Percentiles rank a stretch among this genome's conserved stretches.
phyloP scores from a whole-genome alignment of 2,888 invertebrate genomes.

The Pyrochroa serraticornis region DNA sequence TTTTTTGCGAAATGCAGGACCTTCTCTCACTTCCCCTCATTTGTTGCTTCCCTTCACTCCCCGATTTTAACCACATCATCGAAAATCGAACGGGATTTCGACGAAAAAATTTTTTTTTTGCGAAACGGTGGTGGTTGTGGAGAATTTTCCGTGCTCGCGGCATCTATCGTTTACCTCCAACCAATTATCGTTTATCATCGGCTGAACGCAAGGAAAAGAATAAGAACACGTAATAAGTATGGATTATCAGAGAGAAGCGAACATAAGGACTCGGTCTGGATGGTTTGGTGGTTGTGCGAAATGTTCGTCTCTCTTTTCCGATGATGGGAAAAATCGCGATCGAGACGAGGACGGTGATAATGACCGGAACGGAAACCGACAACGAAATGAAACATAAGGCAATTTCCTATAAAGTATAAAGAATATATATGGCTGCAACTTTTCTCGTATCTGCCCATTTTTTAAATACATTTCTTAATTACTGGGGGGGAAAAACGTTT shows the following conservation, averaged over 20 bases:
- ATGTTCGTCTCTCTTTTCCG: neutral
- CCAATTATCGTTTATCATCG: constrained; percentile 58
- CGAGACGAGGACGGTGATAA: constrained; percentile 28
- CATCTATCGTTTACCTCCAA: constrained; percentile 51
- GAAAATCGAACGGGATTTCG: too few relatives aligned
- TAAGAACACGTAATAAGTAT: constrained; percentile 57
- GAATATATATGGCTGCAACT: constrained; percentile 53
- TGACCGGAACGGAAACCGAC: constrained; percentile 29
- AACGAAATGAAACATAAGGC: constrained; percentile 50
- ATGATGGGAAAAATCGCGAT: constrained; percentile 29
- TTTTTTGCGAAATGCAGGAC: too few relatives aligned
- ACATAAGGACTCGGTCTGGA: constrained; percentile 45
- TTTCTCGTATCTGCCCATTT: constrained; percentile 50
- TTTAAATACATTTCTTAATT: constrained; percentile 53
- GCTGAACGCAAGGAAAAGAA: constrained; percentile 53
- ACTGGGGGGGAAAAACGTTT: constrained; percentile 37
- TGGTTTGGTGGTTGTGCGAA: constrained; percentile 14
- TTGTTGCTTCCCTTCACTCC: too few relatives aligned
- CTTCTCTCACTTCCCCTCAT: neutral
- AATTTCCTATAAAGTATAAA: constrained; percentile 54
- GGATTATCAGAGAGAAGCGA: constrained; percentile 55
- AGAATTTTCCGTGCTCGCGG: constrained; percentile 23
- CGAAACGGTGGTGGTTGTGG: neutral
- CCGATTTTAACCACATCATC: too few relatives aligned
- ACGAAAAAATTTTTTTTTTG: too few relatives aligned